Percentiles rank a stretch among this genome's conserved stretches.
Evolutionary conservation across 1,140 invertebrate genomes (phyloP).

Genomic region (Habropoda laboriosa): DNA sequence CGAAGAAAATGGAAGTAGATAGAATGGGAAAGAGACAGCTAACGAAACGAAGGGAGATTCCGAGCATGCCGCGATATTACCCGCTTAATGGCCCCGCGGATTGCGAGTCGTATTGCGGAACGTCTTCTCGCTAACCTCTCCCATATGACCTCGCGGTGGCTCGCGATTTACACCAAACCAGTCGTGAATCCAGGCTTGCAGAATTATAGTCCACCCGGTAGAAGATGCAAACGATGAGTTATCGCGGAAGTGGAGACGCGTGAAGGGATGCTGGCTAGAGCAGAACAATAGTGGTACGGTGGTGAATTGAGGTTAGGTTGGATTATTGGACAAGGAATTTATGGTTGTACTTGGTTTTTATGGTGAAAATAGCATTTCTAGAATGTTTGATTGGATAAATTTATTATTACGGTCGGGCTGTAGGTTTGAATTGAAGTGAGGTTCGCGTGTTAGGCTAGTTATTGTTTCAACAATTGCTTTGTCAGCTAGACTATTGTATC

Average conservation of each 20-base stretch:
- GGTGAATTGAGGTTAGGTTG: neutral
- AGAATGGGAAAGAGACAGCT: neutral
- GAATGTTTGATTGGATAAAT: too few relatives aligned
- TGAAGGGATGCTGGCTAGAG: neutral
- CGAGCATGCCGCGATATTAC: constrained; percentile 7
- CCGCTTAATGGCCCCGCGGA: constrained; percentile 35
- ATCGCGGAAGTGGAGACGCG: neutral
- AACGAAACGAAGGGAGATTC: constrained; percentile 11
- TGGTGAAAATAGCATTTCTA: neutral
- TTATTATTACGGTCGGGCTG: too few relatives aligned
- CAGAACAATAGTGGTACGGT: neutral
- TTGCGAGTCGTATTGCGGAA: constrained; percentile 24
- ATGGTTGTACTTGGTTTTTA: neutral
- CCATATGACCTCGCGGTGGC: too few relatives aligned
- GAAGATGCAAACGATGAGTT: constrained; percentile 17
- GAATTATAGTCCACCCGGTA: neutral
- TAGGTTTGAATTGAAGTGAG: too few relatives aligned
- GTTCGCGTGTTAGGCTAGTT: too few relatives aligned
- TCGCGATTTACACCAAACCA: neutral
- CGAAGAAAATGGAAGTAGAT: neutral
- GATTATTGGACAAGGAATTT: neutral
- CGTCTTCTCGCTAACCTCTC: constrained; percentile 30
- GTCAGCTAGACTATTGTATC: too few relatives aligned
- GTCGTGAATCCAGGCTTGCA: neutral
- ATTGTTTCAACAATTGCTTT: too few relatives aligned